phyloP scores from a whole-genome alignment of 2,797 vertebrate genomes.

The Gallinago stenura region DNA sequence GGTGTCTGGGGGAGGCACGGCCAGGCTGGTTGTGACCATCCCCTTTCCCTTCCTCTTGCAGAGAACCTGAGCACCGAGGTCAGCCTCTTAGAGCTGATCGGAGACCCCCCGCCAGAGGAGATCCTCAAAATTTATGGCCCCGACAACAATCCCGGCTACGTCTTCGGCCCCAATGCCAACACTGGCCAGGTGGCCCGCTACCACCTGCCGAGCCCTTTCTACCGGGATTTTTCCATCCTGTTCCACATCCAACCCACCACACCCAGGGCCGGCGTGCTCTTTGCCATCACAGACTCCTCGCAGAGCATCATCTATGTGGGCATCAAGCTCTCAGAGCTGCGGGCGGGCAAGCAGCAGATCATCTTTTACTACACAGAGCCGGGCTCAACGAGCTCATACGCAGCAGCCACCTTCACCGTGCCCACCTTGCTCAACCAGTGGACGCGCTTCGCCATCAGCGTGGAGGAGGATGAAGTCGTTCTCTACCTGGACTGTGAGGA shows the following conservation, averaged over 20 bases:
- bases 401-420: slow-evolving; percentile 86
- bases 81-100: slow-evolving; percentile 89
- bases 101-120: slow-evolving; percentile 86
- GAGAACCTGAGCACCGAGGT: slow-evolving; percentile 75
- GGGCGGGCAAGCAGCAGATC: slow-evolving; percentile 80
- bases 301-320: slow-evolving; percentile 88
- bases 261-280: slow-evolving; percentile 82
- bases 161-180: slow-evolving; percentile 84
- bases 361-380: slow-evolving; percentile 91
- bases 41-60: slow-evolving; percentile 45
- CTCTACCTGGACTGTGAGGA: slow-evolving; percentile 91
- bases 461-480: slow-evolving; percentile 82
- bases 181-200: slow-evolving; percentile 88
- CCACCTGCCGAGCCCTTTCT: slow-evolving; percentile 88
- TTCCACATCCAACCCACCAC: slow-evolving; percentile 88
- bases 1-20: fast-evolving
- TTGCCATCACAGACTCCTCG: slow-evolving; percentile 87
- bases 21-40: background rate
- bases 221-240: slow-evolving; percentile 89
- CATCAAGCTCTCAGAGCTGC: slow-evolving; percentile 86
- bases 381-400: slow-evolving; percentile 75
- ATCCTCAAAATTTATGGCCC: slow-evolving; percentile 83
- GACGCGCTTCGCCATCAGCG: slow-evolving; percentile 88
- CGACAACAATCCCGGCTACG: slow-evolving; percentile 81
- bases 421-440: slow-evolving; percentile 85